A percentile compares a stretch with the other conserved stretches of the same genome.
phyloP scores from a whole-genome alignment of 2,113 vertebrate genomes.

The Mus spicilegus region DNA sequence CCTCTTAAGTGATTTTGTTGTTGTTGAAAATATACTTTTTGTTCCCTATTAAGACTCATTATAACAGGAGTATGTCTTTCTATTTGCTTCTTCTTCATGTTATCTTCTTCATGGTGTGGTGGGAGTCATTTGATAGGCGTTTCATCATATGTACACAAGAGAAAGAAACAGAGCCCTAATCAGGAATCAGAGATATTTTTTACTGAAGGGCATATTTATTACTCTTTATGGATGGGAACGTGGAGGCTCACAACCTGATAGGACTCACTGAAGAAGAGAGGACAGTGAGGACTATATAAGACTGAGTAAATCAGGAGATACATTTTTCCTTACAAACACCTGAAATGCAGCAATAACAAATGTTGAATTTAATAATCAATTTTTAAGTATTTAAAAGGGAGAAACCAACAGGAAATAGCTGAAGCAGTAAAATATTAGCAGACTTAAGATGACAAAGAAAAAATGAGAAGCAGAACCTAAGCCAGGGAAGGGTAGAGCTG shows the following conservation, averaged over 20 bases:
- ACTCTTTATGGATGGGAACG: neutral
- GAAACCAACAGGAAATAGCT: neutral
- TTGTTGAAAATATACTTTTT: neutral
- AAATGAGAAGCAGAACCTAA: neutral
- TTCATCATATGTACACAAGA: neutral
- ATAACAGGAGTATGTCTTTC: neutral
- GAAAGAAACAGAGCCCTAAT: neutral
- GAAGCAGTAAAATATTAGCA: slow-evolving; percentile 60
- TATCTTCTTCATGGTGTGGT: neutral
- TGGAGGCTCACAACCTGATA: neutral
- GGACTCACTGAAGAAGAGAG: neutral
- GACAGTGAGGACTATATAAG: neutral
- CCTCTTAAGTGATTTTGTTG: neutral
- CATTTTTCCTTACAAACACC: slow-evolving; percentile 10
- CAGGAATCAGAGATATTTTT: neutral
- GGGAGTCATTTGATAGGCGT: neutral
- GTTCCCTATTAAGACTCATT: neutral
- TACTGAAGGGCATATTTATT: neutral
- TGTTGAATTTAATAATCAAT: neutral
- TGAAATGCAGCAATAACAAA: neutral
- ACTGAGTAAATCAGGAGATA: neutral
- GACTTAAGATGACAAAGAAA: slow-evolving; percentile 60
- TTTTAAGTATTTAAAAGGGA: slow-evolving; percentile 52
- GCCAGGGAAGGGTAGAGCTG: neutral
- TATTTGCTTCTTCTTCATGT: neutral